Conservation (phyloP, 2,888 invertebrate genomes). For the Amorpha juglandis region DNA sequence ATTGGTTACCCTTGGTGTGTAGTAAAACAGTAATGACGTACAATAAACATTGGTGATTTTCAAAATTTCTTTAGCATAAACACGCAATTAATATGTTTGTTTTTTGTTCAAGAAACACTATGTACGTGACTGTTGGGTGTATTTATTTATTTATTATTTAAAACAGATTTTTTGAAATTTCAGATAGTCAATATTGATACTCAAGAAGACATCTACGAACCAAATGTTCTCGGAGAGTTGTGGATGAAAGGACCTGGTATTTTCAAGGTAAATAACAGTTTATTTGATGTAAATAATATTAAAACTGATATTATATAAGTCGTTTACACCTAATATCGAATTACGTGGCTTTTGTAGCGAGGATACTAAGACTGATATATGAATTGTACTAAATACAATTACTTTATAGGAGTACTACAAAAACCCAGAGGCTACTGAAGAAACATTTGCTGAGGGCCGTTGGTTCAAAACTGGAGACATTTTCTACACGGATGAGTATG, state of each 20-base stretch:
- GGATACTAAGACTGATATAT: neutral
- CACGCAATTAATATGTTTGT: too few relatives aligned
- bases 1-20: too few relatives aligned
- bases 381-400: neutral
- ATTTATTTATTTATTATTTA: neutral
- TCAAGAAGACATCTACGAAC: constrained; percentile 65
- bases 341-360: neutral
- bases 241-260: constrained; percentile 75
- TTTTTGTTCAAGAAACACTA: too few relatives aligned
- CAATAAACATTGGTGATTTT: too few relatives aligned
- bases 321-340: neutral
- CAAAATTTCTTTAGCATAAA: too few relatives aligned
- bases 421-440: constrained; percentile 65
- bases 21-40: too few relatives aligned
- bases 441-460: constrained; percentile 68
- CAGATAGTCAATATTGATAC: constrained; percentile 77
- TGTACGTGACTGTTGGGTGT: too few relatives aligned
- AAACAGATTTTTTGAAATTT: constrained; percentile 13
- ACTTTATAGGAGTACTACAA: constrained; percentile 69
- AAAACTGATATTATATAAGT: neutral
- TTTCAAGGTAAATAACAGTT: constrained; percentile 60
- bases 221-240: constrained; percentile 77
- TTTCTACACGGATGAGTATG: constrained; percentile 76
- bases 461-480: constrained; percentile 83
- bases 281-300: neutral